These are phyloP conservation scores for Tamandua tetradactyla DNA, from an alignment of 2,797 vertebrate genomes.

Conservation along the genomic window DNA sequence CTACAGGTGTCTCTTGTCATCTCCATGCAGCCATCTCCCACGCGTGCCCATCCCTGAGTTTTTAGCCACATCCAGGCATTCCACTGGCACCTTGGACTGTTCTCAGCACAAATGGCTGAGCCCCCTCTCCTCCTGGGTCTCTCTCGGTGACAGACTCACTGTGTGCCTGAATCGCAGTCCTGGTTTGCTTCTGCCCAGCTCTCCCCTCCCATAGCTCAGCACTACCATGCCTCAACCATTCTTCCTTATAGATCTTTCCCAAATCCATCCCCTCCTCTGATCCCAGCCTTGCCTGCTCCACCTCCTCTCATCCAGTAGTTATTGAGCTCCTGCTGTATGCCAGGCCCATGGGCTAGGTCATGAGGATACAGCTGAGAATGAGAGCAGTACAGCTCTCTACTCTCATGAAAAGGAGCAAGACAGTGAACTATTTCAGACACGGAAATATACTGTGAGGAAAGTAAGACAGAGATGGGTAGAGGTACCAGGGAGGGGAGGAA, in stretches of 20 bases:
- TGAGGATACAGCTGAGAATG: neutral
- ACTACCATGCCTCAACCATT: neutral
- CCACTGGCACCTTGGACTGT: too few species aligned
- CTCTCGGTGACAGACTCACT: neutral
- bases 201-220: too few species aligned
- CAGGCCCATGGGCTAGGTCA: neutral
- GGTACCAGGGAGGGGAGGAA: accelerated
- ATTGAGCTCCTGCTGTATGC: neutral
- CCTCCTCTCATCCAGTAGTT: accelerated
- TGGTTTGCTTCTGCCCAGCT: neutral
- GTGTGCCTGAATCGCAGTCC: neutral
- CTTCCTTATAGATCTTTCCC: neutral
- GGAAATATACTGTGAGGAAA: accelerated
- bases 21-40: too few species aligned
- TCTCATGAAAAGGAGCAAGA: neutral
- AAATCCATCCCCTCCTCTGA: neutral
- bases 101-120: too few species aligned
- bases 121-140: accelerated
- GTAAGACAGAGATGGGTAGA: accelerated
- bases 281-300: neutral
- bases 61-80: neutral
- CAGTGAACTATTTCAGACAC: accelerated
- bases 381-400: neutral
- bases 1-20: too few species aligned
- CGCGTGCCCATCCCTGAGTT: neutral